Evolutionary conservation across 92 coral and sea anemone species (phyloP).

Genomic region (Heliopora coerulea): DNA sequence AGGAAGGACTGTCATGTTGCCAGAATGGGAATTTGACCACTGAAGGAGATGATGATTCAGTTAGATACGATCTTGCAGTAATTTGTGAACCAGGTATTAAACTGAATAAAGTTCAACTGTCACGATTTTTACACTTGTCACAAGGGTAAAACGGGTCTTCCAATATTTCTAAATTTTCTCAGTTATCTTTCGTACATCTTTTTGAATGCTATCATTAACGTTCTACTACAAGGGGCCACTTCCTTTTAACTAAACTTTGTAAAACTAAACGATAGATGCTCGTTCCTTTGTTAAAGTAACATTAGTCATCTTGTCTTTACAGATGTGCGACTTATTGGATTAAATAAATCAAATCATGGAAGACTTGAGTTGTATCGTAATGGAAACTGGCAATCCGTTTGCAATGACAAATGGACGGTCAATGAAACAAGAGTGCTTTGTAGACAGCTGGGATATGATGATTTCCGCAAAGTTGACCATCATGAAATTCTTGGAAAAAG

Average conservation of each 20-base stretch:
- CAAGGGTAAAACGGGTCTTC: too few relatives aligned
- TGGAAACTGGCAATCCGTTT: constrained; percentile 15
- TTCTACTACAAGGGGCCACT: too few relatives aligned
- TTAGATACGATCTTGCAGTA: not conserved
- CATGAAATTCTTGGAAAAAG: not conserved
- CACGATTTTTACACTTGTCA: not conserved
- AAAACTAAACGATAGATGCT: too few relatives aligned
- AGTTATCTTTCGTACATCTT: too few relatives aligned
- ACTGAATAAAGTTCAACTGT: not conserved
- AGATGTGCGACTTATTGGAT: constrained; percentile 12
- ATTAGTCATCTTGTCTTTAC: not conserved
- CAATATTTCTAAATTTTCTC: too few relatives aligned
- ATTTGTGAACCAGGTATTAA: constrained; percentile 17
- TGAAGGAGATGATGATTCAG: too few relatives aligned
- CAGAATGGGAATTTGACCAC: too few relatives aligned
- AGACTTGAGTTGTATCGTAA: constrained; percentile 4
- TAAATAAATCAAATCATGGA: not conserved
- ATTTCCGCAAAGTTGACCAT: not conserved
- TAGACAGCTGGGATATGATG: constrained; percentile 1
- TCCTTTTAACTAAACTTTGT: too few relatives aligned
- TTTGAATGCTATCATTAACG: too few relatives aligned
- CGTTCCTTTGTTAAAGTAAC: not conserved
- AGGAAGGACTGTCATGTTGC: not conserved
- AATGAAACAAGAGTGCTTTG: not conserved
- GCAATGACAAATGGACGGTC: constrained; percentile 5